These are phyloP conservation scores for Candidula unifasciata DNA, from an alignment of 2,888 invertebrate species.

Conservation along the genomic window DNA sequence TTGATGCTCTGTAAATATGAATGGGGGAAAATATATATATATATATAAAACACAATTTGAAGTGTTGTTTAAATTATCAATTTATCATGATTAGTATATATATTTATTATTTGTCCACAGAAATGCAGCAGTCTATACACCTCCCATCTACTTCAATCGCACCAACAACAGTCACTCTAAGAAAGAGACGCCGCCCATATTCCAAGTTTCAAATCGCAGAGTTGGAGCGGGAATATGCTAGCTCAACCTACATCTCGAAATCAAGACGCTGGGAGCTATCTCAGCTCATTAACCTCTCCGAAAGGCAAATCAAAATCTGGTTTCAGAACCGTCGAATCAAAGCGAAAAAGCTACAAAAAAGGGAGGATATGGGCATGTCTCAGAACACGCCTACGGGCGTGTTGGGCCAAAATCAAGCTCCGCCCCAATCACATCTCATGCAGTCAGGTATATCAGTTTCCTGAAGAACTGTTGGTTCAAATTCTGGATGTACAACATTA, in stretches of 20 bases:
- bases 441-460: conserved; percentile 38
- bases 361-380: conserved; percentile 64
- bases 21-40: too few relatives aligned
- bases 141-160: conserved; percentile 72
- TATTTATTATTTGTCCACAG: conserved; percentile 59
- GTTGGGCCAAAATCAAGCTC: conserved; percentile 39
- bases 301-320: conserved; percentile 78
- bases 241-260: conserved; percentile 98
- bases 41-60: too few relatives aligned
- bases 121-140: conserved; percentile 71
- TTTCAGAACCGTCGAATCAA: conserved; percentile 77
- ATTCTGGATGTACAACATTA: background rate
- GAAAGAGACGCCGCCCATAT: conserved; percentile 98
- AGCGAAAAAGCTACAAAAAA: conserved; percentile 74
- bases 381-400: conserved; percentile 23
- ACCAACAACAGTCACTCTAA: conserved; percentile 72
- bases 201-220: conserved; percentile 98
- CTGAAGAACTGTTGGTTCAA: background rate
- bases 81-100: too few relatives aligned
- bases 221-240: conserved; percentile 97
- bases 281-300: conserved; percentile 88
- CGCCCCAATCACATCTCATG: conserved; percentile 38
- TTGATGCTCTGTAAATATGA: too few relatives aligned
- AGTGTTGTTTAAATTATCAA: too few relatives aligned
- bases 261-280: conserved; percentile 98